These are phyloP conservation scores for Natrix natrix DNA, from an alignment of 2,797 vertebrate genomes.

Conservation along the genomic window DNA sequence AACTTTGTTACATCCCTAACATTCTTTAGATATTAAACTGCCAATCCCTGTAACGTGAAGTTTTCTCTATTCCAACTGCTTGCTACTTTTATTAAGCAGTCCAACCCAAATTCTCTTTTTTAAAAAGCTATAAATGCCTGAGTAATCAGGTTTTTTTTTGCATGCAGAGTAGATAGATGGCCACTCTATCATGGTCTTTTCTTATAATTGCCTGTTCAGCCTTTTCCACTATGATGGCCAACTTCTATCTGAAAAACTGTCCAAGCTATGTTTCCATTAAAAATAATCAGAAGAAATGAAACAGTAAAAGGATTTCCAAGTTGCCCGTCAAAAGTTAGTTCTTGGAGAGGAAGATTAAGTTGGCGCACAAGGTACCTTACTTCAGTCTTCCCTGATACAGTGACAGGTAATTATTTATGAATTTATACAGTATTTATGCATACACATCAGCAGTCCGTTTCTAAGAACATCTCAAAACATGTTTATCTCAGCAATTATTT, in stretches of 20 bases:
- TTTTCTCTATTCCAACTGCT: neutral
- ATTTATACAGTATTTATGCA: neutral
- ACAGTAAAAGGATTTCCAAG: neutral
- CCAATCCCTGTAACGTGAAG: too few relatives aligned
- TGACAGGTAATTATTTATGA: neutral
- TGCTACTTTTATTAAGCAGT: neutral
- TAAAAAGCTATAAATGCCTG: neutral
- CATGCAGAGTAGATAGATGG: neutral
- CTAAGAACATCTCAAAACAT: neutral
- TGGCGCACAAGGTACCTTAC: neutral
- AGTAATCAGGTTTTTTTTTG: neutral
- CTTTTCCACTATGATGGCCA: neutral
- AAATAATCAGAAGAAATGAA: neutral
- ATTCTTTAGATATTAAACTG: neutral
- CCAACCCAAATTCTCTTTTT: neutral
- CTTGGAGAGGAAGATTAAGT: neutral
- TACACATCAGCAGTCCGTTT: neutral
- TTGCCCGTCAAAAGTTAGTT: neutral
- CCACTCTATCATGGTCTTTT: neutral
- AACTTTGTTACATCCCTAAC: neutral
- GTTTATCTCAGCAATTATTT: neutral
- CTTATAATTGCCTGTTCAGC: neutral
- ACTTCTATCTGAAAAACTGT: neutral
- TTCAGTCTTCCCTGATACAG: neutral
- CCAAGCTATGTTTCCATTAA: neutral